These are phyloP conservation scores for Synodontis membranacea DNA, from an alignment of 2,113 vertebrate species.

Conservation along the genomic window DNA sequence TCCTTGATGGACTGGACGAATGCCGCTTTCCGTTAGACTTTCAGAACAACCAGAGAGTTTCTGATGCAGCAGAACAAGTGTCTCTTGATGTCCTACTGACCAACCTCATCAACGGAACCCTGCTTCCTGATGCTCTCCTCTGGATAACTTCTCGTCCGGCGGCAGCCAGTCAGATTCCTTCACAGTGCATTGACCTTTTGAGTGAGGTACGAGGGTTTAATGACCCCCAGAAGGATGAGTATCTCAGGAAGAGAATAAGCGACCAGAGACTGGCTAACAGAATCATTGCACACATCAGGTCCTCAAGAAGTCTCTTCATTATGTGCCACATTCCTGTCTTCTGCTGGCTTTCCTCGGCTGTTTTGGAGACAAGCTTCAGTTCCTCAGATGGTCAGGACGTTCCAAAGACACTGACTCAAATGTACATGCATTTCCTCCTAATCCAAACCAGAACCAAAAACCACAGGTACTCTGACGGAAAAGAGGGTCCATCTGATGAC, in stretches of 20 bases:
- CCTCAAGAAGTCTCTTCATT: constrained; percentile 49
- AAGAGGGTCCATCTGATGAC: constrained; percentile 14
- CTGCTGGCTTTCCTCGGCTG: constrained; percentile 39
- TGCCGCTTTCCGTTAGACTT: constrained; percentile 48
- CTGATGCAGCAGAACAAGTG: constrained; percentile 1
- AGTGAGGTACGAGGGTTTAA: constrained; percentile 51
- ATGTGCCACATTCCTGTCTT: constrained; percentile 54
- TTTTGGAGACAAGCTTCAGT: constrained; percentile 43
- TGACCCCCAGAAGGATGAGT: constrained; percentile 48
- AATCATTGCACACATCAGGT: constrained; percentile 48
- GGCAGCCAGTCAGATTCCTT: constrained; percentile 43
- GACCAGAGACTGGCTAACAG: constrained; percentile 34
- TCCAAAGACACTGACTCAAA: constrained; percentile 53
- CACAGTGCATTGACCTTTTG: constrained; percentile 30
- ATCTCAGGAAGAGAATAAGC: constrained; percentile 44
- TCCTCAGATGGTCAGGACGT: constrained; percentile 21
- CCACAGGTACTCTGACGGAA: constrained; percentile 31
- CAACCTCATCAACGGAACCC: constrained; percentile 45
- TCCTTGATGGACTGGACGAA: constrained; percentile 33
- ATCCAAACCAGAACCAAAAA: constrained; percentile 44
- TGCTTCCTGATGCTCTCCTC: constrained; percentile 40
- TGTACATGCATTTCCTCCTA: constrained; percentile 49
- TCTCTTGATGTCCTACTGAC: constrained; percentile 39
- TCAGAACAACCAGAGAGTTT: constrained; percentile 30
- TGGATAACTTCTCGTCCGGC: constrained; percentile 49